These are phyloP conservation scores for Caenorhabditis sp. DNA, from an alignment of 2,888 invertebrate genomes.

Conservation along the genomic window DNA sequence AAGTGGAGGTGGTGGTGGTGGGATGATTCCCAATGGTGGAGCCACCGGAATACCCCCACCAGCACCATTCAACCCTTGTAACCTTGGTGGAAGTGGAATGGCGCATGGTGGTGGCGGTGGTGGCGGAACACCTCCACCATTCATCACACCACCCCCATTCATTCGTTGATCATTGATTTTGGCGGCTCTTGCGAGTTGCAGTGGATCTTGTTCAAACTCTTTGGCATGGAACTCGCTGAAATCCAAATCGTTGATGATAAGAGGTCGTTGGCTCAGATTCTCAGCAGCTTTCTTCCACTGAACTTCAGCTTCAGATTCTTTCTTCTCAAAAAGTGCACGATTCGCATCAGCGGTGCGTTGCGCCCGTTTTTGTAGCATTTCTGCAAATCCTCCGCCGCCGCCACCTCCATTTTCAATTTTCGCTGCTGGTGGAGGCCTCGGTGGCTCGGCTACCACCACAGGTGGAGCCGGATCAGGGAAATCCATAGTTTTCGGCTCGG, in stretches of 20 bases:
- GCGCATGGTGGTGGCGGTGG: constrained; percentile 55
- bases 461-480: too few species aligned
- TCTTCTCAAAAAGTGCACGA: constrained; percentile 47
- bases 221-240: constrained; percentile 90
- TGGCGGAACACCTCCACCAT: constrained; percentile 44
- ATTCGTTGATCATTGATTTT: constrained; percentile 25
- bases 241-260: constrained; percentile 89
- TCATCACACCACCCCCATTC: constrained; percentile 13
- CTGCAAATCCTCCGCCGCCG: constrained; percentile 63
- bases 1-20: constrained; percentile 64
- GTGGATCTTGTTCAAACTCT: constrained; percentile 79
- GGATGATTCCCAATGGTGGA: constrained; percentile 67
- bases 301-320: constrained; percentile 77
- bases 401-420: constrained; percentile 58
- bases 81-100: constrained; percentile 56
- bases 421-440: constrained; percentile 38
- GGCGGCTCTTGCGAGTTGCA: constrained; percentile 48
- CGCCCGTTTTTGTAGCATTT: constrained; percentile 65
- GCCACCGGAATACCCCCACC: constrained; percentile 73
- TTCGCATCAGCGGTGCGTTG: constrained; percentile 58
- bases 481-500: constrained; percentile 67
- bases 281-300: constrained; percentile 85
- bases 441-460: constrained; percentile 13
- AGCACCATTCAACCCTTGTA: not conserved
- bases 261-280: constrained; percentile 73